phyloP scores from a whole-genome alignment of 2,797 vertebrate species.

The Smutsia temminckii region DNA sequence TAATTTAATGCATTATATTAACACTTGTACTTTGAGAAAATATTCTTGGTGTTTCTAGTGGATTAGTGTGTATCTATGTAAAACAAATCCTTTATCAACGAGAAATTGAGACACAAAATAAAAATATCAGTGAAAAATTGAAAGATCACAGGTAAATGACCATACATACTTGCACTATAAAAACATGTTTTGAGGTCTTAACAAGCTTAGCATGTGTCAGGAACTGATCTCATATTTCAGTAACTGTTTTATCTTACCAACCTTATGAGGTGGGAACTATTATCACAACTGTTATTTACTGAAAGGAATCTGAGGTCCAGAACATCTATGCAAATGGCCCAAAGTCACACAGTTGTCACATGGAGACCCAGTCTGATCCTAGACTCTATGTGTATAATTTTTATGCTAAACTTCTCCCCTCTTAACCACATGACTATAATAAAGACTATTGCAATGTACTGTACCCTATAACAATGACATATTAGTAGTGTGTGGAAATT shows the following conservation, averaged over 20 bases:
- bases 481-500: not conserved
- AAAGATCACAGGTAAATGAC: not conserved
- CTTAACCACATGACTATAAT: not conserved
- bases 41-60: not conserved
- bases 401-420: not conserved
- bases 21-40: not conserved
- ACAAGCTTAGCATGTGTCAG: not conserved
- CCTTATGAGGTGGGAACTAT: not conserved
- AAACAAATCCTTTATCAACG: not conserved
- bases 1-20: not conserved
- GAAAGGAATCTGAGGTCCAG: not conserved
- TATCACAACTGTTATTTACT: not conserved
- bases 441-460: not conserved
- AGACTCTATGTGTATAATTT: not conserved
- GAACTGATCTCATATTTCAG: not conserved
- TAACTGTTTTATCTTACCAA: not conserved
- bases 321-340: not conserved
- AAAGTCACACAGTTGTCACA: not conserved
- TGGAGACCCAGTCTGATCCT: not conserved
- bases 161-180: not conserved
- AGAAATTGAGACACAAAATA: not conserved
- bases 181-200: not conserved
- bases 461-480: not conserved
- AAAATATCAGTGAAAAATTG: not conserved
- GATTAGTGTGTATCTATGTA: not conserved